These are phyloP conservation scores for Bubo bubo DNA, from an alignment of 2,113 vertebrate genomes.

Conservation along the genomic window DNA sequence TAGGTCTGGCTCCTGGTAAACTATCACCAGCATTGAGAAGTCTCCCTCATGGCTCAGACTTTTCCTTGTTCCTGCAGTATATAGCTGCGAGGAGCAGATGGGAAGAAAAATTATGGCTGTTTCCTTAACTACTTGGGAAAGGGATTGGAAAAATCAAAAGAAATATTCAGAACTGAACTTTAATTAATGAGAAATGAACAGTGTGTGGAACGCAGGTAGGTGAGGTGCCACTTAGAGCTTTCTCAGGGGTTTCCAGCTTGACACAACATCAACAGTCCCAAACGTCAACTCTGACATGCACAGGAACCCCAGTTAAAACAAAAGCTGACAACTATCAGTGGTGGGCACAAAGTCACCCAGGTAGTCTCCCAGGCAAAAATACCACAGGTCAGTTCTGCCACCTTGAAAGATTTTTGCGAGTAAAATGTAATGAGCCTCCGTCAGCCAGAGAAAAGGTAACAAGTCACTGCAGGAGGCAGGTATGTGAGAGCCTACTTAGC, in stretches of 20 bases:
- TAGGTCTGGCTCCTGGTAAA: neutral
- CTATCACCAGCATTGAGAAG: neutral
- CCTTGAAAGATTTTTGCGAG: neutral
- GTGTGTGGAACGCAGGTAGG: neutral
- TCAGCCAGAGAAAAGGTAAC: neutral
- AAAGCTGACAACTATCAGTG: neutral
- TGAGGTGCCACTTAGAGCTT: neutral
- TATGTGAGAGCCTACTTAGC: neutral
- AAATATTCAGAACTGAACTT: neutral
- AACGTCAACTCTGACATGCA: neutral
- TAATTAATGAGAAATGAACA: neutral
- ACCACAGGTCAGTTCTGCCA: neutral
- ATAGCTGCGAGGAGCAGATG: neutral
- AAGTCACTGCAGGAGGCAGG: neutral
- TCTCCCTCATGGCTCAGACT: neutral
- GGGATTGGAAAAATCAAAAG: neutral
- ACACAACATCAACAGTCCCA: neutral
- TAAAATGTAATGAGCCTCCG: accelerated
- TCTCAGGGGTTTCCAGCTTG: neutral
- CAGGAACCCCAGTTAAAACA: neutral
- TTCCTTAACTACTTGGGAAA: neutral
- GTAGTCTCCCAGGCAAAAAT: neutral
- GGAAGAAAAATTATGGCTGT: neutral
- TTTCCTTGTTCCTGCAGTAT: neutral
- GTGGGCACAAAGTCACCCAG: neutral